Evolutionary conservation across 2,113 vertebrate genomes (phyloP).

Genomic region (Protobothrops flavoviridis): DNA sequence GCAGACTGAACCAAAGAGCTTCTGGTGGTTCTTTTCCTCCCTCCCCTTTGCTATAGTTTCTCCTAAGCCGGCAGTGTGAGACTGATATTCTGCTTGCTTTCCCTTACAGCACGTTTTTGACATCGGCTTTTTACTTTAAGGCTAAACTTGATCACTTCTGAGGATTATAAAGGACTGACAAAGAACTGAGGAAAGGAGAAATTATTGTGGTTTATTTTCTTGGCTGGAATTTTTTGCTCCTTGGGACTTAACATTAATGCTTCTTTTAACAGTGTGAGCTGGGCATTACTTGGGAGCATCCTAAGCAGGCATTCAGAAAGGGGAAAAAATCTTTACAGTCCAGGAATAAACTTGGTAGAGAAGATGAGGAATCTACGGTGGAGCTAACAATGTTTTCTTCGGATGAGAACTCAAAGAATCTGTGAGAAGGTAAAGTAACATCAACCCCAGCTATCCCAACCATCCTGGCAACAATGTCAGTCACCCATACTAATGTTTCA

Average conservation of each 20-base stretch:
- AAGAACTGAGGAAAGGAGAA: conserved; percentile 1
- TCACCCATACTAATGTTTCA: conserved; percentile 56
- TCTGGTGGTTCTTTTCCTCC: not conserved
- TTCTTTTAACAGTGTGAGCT: conserved; percentile 47
- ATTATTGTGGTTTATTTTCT: not conserved
- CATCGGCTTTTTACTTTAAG: conserved; percentile 13
- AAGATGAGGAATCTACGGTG: conserved; percentile 33
- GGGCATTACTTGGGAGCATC: conserved; percentile 18
- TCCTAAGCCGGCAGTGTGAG: conserved; percentile 38
- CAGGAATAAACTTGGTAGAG: conserved; percentile 57
- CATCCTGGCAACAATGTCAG: conserved; percentile 63
- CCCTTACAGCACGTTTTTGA: conserved; percentile 42
- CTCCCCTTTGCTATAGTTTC: conserved; percentile 22
- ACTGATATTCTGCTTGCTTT: conserved; percentile 38
- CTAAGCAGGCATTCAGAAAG: conserved; percentile 20
- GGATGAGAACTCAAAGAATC: conserved; percentile 54
- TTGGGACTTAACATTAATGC: not conserved
- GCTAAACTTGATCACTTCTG: conserved; percentile 5
- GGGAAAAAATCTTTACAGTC: conserved; percentile 17
- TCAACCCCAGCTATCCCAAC: not conserved
- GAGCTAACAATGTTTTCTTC: conserved; percentile 40
- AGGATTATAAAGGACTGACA: conserved; percentile 18
- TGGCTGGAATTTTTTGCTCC: conserved; percentile 32
- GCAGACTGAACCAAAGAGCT: conserved; percentile 52
- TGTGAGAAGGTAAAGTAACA: conserved; percentile 45